phyloP scores from a whole-genome alignment of 2,797 vertebrate species.

The Lepilemur septentrionalis region DNA sequence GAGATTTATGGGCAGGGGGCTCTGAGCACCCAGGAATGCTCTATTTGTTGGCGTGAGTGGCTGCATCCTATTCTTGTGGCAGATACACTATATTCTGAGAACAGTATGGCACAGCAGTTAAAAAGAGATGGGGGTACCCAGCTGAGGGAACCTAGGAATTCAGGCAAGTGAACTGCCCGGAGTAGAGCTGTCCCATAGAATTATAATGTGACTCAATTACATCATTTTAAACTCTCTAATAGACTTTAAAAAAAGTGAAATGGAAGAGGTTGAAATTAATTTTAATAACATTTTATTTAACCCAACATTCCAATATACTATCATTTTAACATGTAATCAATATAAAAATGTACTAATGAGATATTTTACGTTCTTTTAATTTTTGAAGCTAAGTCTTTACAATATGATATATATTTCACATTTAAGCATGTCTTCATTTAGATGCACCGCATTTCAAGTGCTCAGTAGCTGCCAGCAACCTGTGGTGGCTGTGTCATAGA shows the following conservation, averaged over 20 bases:
- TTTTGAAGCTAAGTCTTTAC: not conserved
- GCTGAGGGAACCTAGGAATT: not conserved
- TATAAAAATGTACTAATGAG: not conserved
- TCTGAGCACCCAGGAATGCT: not conserved
- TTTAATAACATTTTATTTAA: slow-evolving; percentile 26
- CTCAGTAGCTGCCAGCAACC: not conserved
- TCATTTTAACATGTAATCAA: not conserved
- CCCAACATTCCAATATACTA: not conserved
- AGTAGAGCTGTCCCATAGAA: not conserved
- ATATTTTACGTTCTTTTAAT: not conserved
- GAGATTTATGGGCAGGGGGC: not conserved
- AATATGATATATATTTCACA: not conserved
- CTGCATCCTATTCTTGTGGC: not conserved
- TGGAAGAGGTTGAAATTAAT: slow-evolving; percentile 2
- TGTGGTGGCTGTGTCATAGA: rapidly evolving
- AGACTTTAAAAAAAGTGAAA: not conserved
- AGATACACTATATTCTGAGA: not conserved
- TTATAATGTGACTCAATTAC: not conserved
- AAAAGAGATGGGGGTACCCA: not conserved
- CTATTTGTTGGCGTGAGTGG: not conserved
- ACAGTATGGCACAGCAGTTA: not conserved
- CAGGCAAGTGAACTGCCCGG: not conserved
- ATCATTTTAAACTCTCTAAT: not conserved
- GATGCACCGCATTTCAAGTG: not conserved
- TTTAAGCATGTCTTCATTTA: not conserved